Evolutionary conservation across 2,797 vertebrate species (phyloP), one percentile per base, ranked within the genome.

Genomic region (Acestrorhynchus altus): DNA sequence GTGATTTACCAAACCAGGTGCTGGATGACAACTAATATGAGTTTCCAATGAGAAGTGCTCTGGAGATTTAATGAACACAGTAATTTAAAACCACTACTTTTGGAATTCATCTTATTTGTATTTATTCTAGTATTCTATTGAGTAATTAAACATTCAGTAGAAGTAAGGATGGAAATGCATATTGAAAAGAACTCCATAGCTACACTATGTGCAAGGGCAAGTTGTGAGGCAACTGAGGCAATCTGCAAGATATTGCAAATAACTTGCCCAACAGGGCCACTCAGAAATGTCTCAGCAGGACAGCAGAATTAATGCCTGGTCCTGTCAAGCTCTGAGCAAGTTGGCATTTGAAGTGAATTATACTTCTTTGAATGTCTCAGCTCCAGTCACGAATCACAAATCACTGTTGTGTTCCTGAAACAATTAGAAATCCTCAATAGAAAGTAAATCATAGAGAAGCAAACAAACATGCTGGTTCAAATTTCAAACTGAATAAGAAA

Each of bases 371-470:
- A 28, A 26, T 57, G 42, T 71, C 46, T 28, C 11, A 20, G 68
- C 66, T 77, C 39, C 47, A 77, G 24, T 40, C 63, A 65, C 46
- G 66, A 77, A 76, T 46, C 69, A 73, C 67, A 46, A 57, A 66
- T 65, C 24, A 24, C 28, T 66, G 46, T 24, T 28, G 70, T 68
- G 46, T 59, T 77, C 63, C 52, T 39, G 79, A 56, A 52, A 77
- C 74, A 81, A 72, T 77, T 68, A 77, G 66, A 63, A 59, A 77
- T 77, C 52, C 42, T 60, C 28, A 78, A 60, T 22, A 49, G 26
- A 51, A 49, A 57, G 59, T 67, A 22, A 72, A 78, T 67, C 39
- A 69, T 20, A 63, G 57, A 51, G 49, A 60, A 67, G 40, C 64
- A 72, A 73, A 67, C 22, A 24, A 12, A 66, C 22, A 31, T 59